A percentile compares a stretch with the other conserved stretches of the same genome.
These are phyloP conservation scores for Psammodynastes pulverulentus DNA, from an alignment of 2,113 vertebrate genomes.

Conservation along the genomic window DNA sequence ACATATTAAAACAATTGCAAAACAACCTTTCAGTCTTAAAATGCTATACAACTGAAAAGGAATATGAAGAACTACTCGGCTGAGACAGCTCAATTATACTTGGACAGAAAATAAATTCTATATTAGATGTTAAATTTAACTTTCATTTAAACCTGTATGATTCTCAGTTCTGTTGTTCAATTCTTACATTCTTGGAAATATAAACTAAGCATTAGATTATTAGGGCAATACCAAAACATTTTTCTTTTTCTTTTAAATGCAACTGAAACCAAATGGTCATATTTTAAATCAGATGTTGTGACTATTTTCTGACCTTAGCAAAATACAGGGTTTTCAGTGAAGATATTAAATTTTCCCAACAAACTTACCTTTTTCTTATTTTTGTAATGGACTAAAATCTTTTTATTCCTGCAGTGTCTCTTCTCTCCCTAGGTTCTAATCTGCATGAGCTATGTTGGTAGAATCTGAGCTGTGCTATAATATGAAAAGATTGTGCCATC, in stretches of 20 bases:
- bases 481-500: conserved; percentile 63
- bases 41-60: conserved; percentile 19
- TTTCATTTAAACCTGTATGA: conserved; percentile 26
- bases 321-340: background rate
- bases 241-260: background rate
- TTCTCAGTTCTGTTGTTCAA: background rate
- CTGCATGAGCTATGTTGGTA: conserved; percentile 35
- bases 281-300: background rate
- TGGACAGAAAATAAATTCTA: conserved; percentile 24
- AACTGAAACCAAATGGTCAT: background rate
- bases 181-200: background rate
- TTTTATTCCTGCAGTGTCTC: conserved; percentile 8
- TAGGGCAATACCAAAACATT: conserved; percentile 1
- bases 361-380: background rate
- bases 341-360: background rate
- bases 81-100: conserved; percentile 36
- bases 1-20: conserved; percentile 35
- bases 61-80: conserved; percentile 53
- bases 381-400: conserved; percentile 39
- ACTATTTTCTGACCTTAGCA: background rate
- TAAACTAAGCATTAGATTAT: conserved; percentile 18
- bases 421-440: conserved; percentile 28
- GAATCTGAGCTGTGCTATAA: conserved; percentile 57
- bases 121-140: conserved; percentile 34
- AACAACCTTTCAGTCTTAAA: conserved; percentile 49